Conservation (phyloP, 2,797 vertebrate genomes). For the Phalanger gymnotis region DNA sequence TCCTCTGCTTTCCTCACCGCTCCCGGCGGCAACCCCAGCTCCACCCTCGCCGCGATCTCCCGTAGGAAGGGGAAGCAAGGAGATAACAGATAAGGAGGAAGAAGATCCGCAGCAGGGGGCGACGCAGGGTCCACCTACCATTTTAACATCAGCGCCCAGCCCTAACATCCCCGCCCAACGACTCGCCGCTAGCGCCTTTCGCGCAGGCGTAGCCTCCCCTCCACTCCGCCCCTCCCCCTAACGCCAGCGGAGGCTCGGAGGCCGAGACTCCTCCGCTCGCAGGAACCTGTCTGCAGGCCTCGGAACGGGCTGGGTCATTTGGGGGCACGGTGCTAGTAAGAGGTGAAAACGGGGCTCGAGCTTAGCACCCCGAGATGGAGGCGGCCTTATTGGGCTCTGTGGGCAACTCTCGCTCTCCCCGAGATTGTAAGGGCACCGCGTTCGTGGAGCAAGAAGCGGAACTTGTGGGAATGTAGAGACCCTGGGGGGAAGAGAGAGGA, state of each 20-base stretch:
- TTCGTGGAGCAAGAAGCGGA: not conserved
- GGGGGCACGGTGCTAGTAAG: not conserved
- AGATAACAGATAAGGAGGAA: not conserved
- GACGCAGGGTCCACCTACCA: slow-evolving; percentile 88
- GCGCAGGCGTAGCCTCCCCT: slow-evolving; percentile 84
- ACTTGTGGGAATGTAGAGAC: not conserved
- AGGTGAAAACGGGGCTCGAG: not conserved
- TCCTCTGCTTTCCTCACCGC: not conserved
- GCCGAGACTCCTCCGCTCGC: not conserved
- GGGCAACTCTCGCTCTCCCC: not conserved
- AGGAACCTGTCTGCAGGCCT: not conserved
- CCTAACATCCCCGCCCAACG: slow-evolving; percentile 85
- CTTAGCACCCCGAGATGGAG: not conserved
- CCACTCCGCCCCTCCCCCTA: slow-evolving; percentile 5
- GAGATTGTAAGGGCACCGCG: not conserved
- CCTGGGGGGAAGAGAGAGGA: not conserved
- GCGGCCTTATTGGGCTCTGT: not conserved
- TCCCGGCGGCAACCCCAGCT: no score
- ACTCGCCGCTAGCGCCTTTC: slow-evolving; percentile 78
- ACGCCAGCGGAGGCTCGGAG: not conserved
- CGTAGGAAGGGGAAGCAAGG: no score
- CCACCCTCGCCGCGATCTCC: slow-evolving; percentile 27
- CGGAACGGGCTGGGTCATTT: not conserved
- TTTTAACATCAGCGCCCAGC: slow-evolving; percentile 93
- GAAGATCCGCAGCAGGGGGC: not conserved